Evolutionary conservation across 1,140 invertebrate species (phyloP), one percentile per base, ranked within the genome.

Genomic region (Amyelois transitella): DNA sequence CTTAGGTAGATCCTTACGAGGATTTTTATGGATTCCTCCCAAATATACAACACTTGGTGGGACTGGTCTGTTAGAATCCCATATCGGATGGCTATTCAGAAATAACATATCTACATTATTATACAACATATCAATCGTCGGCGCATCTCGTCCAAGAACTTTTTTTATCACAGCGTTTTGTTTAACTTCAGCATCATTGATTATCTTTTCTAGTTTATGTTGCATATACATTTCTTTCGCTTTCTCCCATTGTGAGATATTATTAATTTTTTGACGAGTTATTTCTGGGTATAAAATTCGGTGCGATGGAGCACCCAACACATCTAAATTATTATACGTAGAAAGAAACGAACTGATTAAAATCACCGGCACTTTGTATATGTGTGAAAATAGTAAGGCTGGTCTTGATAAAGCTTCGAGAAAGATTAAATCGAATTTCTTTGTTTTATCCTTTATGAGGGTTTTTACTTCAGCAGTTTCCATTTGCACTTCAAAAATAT

Each of bases 31-130:
- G 45, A 84, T 69, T 21, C 86, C 82, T 32, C 81, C 88, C 56
- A 91, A 64, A 62, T 91, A 90, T 20, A 92, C 73, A 21, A 92
- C 79, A 62, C 85, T 89, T 2, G 90, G 90, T 0, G 89, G 56
- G n/a, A 86, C 75, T 0, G 90, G 89, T 7, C 81, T 72, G 0
- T 88, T 77, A n/a, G 81, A 77, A 51, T 89, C 88, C 1, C 91
- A 53, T 0, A 88, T 86, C 20, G 88, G 77, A 60, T 92, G 89
- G 5, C 77, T 86, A 60, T 92, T 92, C 0, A 90, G 68, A 12
- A 92, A 68, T 19, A 92, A 66, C 52, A 90, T 50, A 0, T 81
- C 51, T 8, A 61, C 57, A 64, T 89, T 88, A 32, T 72, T 66
- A 25, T 76, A 70, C 17, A 91, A 58, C 50, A 88, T 78, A 59